Base-by-base conservation (phyloP, 2,113 vertebrate genomes). In the Vidua macroura region DNA sequence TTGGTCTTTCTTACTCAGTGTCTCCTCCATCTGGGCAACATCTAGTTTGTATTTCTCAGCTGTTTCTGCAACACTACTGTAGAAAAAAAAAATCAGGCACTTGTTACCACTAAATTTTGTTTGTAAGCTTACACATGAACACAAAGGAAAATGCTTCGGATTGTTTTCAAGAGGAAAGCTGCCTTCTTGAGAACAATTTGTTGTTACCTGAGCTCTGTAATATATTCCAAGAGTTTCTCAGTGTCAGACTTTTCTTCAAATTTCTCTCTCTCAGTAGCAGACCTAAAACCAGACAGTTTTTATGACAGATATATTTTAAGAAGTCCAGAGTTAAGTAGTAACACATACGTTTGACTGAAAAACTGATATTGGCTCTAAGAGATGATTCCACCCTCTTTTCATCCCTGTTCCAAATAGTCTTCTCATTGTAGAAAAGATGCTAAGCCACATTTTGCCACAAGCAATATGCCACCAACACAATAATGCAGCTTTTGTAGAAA, bases 181-280 rank as follows among this genome's bases (percentile, higher is more conserved):
- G 12, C 22, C 17, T 87, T 87, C 20, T 46, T 30, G 30, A 75
- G 8, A 69, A 43, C 1, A 39, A 25, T 24, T 35, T 28, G 5
- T 56, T 62, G 62, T 97, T 98, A 99, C 99, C 98, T 97, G 66
- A 98, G 96, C 96, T 98, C 98, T 92, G 98, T 97, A 58, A 98
- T 96, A 87, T 97, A 98, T 84, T 97, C 97, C 82, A 98, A 67
- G 28, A 97, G 97, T 49, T 95, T 97, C 69, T 98, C 98, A 33
- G 58, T 95, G 49, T 98, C 97, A 58, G 90, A 97, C 78, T 98
- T 98, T 24, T 98, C 98, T 88, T 97, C 97, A 66, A 51, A 41
- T 91, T 97, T 98, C 62, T 96, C 97, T 83, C 83, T 97, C 56
- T 97, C 96, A 56, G 94, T 59, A 86, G 95, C 96, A 95, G 93